phyloP scores from a whole-genome alignment of 1,140 invertebrate species.

The Zophobas morio region DNA sequence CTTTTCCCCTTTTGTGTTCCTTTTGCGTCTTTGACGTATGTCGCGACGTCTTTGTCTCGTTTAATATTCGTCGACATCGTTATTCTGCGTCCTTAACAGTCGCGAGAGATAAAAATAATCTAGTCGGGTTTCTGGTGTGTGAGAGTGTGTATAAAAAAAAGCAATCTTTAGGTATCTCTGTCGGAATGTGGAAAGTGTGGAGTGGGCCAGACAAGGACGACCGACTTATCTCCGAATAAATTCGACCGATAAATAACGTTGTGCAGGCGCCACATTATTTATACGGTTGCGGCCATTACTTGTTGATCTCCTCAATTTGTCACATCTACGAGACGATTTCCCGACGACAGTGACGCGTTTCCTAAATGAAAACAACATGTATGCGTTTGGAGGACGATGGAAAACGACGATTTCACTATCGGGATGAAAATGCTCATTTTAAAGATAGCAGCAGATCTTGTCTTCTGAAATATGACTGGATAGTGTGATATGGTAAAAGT shows the following conservation, averaged over 20 bases:
- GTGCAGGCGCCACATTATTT: conserved; percentile 42
- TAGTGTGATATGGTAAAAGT: background rate
- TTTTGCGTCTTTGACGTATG: conserved; percentile 21
- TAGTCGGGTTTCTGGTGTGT: conserved; percentile 22
- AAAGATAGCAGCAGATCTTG: too few species aligned
- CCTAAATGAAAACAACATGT: background rate
- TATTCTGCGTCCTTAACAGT: conserved; percentile 16
- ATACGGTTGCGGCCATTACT: conserved; percentile 34
- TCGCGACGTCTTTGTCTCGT: conserved; percentile 27
- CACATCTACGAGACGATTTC: conserved; percentile 13
- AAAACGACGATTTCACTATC: background rate
- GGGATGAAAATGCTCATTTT: background rate
- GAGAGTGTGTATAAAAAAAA: conserved; percentile 3
- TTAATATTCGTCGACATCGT: conserved; percentile 12
- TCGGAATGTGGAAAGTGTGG: conserved; percentile 30
- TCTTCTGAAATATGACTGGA: background rate
- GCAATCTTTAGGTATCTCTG: conserved; percentile 30
- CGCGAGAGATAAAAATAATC: conserved; percentile 41
- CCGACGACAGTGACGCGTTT: background rate
- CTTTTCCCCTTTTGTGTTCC: conserved; percentile 19
- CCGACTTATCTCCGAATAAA: conserved; percentile 31
- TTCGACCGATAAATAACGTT: conserved; percentile 30
- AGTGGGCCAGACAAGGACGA: conserved; percentile 33
- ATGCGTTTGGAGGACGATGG: background rate
- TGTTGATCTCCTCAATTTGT: conserved; percentile 33